phyloP scores from a whole-genome alignment of 2,113 vertebrate genomes.

The Onychostruthus taczanowskii region DNA sequence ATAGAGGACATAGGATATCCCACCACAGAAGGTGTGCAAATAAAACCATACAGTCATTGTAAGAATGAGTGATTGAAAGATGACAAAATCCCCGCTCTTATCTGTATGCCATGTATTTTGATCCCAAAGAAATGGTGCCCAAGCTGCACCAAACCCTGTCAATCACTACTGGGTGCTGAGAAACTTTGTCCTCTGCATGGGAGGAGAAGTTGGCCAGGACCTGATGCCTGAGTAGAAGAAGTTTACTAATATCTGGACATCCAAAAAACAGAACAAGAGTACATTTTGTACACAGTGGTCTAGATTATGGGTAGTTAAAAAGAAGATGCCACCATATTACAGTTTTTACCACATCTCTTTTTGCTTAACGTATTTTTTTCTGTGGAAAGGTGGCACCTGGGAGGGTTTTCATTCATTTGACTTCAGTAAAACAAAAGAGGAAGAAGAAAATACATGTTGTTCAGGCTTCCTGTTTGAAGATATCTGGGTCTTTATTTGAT shows the following conservation, averaged over 20 bases:
- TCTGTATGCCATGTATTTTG: background rate
- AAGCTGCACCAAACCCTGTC: background rate
- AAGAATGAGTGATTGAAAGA: background rate
- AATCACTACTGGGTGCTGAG: background rate
- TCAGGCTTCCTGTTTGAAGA: background rate
- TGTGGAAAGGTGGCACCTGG: background rate
- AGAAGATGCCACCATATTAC: background rate
- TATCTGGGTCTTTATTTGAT: background rate
- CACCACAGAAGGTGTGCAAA: background rate
- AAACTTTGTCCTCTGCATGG: background rate
- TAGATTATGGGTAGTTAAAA: background rate
- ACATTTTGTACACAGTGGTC: background rate
- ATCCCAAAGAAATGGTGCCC: background rate
- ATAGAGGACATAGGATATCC: background rate
- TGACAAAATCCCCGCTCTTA: background rate
- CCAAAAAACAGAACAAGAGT: background rate
- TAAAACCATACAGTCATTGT: background rate
- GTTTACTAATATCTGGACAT: background rate
- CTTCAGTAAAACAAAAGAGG: background rate
- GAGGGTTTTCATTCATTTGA: background rate
- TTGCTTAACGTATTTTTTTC: rapidly evolving
- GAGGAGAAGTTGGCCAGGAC: background rate
- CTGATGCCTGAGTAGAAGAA: background rate
- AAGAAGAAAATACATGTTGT: background rate
- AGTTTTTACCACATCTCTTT: background rate